phyloP scores from a whole-genome alignment of 2,888 invertebrate genomes.

The Nomada fucata region DNA sequence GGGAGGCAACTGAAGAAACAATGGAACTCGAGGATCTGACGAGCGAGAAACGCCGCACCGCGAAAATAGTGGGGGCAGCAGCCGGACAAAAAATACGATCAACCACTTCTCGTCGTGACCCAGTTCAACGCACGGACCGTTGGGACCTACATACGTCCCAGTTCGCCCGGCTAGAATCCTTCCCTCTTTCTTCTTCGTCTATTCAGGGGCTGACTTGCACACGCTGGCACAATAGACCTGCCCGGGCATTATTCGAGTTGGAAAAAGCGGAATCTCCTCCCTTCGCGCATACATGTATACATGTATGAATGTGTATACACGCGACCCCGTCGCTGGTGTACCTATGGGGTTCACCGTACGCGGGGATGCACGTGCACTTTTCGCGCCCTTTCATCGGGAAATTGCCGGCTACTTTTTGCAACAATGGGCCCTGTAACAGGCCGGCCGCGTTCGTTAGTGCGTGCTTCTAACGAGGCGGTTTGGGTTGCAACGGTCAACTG shows the following conservation, averaged over 20 bases:
- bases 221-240: conserved; percentile 71
- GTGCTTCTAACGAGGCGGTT: conserved; percentile 42
- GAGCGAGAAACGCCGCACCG: conserved; percentile 37
- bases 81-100: conserved; percentile 70
- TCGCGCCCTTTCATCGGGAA: conserved; percentile 57
- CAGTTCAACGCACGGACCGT: conserved; percentile 76
- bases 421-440: conserved; percentile 49
- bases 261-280: conserved; percentile 65
- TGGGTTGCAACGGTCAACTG: conserved; percentile 33
- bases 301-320: too few species aligned
- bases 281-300: not conserved
- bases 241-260: conserved; percentile 66
- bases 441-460: conserved; percentile 52
- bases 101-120: conserved; percentile 79
- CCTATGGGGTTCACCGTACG: conserved; percentile 34
- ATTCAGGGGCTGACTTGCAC: conserved; percentile 76
- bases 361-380: conserved; percentile 49
- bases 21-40: conserved; percentile 45
- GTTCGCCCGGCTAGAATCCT: conserved; percentile 47
- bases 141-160: conserved; percentile 66
- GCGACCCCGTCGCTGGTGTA: conserved; percentile 18
- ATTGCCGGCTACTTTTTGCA: conserved; percentile 58
- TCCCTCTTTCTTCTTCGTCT: conserved; percentile 42
- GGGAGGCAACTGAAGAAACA: conserved; percentile 44
- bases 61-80: conserved; percentile 21